phyloP scores from a whole-genome alignment of 1,140 invertebrate species.

The Drosophila trapezifrons region DNA sequence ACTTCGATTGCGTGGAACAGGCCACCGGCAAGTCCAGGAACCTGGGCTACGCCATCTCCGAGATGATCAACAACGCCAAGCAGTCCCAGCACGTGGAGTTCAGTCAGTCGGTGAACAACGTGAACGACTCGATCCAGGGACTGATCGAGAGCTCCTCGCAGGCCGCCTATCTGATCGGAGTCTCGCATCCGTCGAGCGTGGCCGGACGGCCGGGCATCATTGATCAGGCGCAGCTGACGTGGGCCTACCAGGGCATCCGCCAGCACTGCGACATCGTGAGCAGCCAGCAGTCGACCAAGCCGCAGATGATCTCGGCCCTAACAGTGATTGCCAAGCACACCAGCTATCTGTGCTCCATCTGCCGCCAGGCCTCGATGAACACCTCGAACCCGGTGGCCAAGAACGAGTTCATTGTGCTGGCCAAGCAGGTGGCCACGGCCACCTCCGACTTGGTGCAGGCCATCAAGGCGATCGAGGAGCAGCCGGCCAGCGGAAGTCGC shows the following conservation, averaged over 20 bases:
- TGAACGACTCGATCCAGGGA: conserved; percentile 94
- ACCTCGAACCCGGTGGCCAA: conserved; percentile 97
- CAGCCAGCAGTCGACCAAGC: conserved; percentile 91
- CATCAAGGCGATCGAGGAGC: conserved; percentile 95
- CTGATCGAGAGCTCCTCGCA: conserved; percentile 97
- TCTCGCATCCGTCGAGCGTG: conserved; percentile 95
- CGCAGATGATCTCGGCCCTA: conserved; percentile 94
- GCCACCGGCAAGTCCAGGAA: conserved; percentile 97
- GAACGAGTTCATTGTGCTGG: conserved; percentile 98
- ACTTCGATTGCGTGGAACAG: conserved; percentile 97
- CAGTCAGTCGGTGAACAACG: conserved; percentile 92
- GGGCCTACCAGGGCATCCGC: conserved; percentile 95
- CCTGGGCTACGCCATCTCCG: conserved; percentile 95
- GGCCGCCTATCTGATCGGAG: conserved; percentile 96
- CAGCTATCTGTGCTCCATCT: conserved; percentile 97
- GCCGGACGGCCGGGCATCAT: conserved; percentile 96
- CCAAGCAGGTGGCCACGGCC: conserved; percentile 98
- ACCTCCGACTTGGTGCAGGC: conserved; percentile 97
- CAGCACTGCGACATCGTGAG: conserved; percentile 92
- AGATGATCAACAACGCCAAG: conserved; percentile 96
- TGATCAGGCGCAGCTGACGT: conserved; percentile 94
- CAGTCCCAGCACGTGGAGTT: conserved; percentile 94
- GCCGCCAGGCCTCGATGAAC: conserved; percentile 95
- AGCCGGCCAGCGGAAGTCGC: conserved; percentile 89
- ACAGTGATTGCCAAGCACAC: conserved; percentile 98